Evolutionary conservation across 2,797 vertebrate species (phyloP), one percentile per base, ranked within the genome.

Genomic region (Cyprinodon diabolis): DNA sequence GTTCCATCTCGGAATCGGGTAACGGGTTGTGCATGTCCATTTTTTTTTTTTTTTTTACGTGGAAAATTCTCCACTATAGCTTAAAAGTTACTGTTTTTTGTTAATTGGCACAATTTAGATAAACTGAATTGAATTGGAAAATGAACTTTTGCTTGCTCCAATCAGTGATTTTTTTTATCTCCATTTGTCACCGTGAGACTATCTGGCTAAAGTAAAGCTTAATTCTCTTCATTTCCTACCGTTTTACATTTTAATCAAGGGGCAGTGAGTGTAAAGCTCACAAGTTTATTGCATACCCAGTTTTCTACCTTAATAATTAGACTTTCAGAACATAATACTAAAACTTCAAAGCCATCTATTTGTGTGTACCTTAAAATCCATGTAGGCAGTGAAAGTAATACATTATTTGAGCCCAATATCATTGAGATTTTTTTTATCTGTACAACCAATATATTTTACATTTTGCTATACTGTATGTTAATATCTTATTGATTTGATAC

Each of bases 401-500:
- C 63, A 87, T 85, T 86, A 84, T 86, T 89, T 71, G 54, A 72
- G 72, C 76, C 79, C 72, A 83, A 80, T 70, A 78, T 80, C 35
- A 10, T 51, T 17, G 40, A 81, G 69, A 66, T 57, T 74, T 68
- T 37, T 21, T 37, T 21, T 43, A 49, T 55, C 72, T 74, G 63
- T 80, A 62, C 78, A 73, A 75, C 78, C 67, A 83, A 76, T 76
- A 83, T 85, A 66, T 78, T 43, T n/a, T 30, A 66, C 74, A 80
- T 75, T 86, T 79, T 86, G 58, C 56, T 73, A 37, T 78, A 43
- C 5, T 43, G 40, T 43, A 74, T 82, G 80, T 87, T 76, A 40
- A 68, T 63, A 67, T 62, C 57, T 52, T 51, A 80, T 68, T 82
- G 85, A 87, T 89, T 86, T 84, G 65, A 89, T 73, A 84, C 62